These are phyloP conservation scores for Petrocephalus schoutedeni DNA, from an alignment of 2,797 vertebrate species.

Conservation along the genomic window DNA sequence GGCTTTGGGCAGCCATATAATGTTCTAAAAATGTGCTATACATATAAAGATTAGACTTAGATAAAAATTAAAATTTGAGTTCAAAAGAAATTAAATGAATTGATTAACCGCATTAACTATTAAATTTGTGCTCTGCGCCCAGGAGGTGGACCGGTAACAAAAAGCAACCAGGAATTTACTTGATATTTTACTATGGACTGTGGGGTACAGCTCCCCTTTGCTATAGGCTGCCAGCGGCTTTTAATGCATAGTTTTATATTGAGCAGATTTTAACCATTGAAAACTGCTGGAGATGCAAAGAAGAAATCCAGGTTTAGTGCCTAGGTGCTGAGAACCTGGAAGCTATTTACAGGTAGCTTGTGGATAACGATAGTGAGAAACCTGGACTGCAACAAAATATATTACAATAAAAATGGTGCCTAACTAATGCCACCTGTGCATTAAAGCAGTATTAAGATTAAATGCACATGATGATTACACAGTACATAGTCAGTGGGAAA, in stretches of 20 bases:
- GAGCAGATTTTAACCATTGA: background rate
- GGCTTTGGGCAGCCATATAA: too few relatives aligned
- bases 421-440: background rate
- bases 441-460: background rate
- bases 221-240: background rate
- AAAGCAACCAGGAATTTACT: background rate
- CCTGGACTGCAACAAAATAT: background rate
- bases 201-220: too few relatives aligned
- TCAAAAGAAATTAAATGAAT: too few relatives aligned
- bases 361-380: background rate
- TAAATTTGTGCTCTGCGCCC: background rate
- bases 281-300: background rate
- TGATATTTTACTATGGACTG: background rate
- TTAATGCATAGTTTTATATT: background rate
- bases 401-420: background rate
- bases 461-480: background rate
- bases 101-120: background rate
- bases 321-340: background rate
- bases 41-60: too few relatives aligned
- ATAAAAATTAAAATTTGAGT: too few relatives aligned
- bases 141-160: background rate
- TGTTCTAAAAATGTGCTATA: too few relatives aligned
- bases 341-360: background rate
- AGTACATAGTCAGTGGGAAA: background rate
- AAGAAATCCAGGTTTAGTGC: background rate